phyloP scores from a whole-genome alignment of 2,797 vertebrate species.

The Clarias pachynema region DNA sequence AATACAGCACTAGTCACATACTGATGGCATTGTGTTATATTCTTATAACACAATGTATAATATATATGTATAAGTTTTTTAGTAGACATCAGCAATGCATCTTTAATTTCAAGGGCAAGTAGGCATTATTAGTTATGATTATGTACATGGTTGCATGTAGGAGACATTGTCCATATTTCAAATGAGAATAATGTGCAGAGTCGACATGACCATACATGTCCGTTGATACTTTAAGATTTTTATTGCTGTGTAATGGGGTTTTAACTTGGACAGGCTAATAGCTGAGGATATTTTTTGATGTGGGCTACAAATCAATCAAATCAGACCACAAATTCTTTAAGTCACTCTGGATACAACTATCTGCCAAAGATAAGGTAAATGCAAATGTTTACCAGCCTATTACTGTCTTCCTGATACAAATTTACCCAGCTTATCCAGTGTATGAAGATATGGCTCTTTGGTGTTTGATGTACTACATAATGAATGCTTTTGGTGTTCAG shows the following conservation, averaged over 20 bases:
- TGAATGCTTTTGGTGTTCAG: neutral
- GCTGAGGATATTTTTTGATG: neutral
- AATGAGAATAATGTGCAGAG: neutral
- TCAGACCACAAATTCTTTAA: neutral
- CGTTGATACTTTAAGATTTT: neutral
- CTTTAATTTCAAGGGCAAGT: neutral
- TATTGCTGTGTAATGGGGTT: neutral
- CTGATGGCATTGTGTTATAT: neutral
- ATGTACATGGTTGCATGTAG: neutral
- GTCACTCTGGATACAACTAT: neutral
- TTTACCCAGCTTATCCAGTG: neutral
- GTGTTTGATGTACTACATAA: slow-evolving; percentile 11
- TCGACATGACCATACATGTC: neutral
- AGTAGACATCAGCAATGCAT: neutral
- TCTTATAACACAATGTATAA: too few relatives aligned
- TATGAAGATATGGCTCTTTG: neutral
- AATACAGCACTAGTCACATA: neutral
- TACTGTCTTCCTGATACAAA: neutral
- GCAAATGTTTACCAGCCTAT: slow-evolving; percentile 1
- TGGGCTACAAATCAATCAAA: neutral
- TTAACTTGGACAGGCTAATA: neutral
- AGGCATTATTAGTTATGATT: too few relatives aligned
- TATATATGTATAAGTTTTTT: neutral
- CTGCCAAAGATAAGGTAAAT: slow-evolving; percentile 11
- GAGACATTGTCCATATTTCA: neutral